These are phyloP conservation scores for Gymnothorax javanicus DNA, from an alignment of 2,797 vertebrate genomes.

Conservation along the genomic window DNA sequence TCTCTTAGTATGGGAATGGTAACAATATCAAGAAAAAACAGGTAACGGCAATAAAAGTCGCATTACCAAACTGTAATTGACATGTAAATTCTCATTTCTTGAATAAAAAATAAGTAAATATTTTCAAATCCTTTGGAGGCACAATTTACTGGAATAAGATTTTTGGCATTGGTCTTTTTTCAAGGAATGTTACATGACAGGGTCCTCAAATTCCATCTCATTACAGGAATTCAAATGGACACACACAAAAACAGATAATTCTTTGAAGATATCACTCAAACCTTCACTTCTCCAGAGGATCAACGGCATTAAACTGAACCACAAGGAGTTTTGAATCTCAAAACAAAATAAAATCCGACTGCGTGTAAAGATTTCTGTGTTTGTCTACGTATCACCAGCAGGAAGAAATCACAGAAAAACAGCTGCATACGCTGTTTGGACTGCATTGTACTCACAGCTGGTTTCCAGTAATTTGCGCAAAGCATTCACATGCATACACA, in stretches of 20 bases:
- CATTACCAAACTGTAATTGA: not conserved
- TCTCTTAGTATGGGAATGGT: not conserved
- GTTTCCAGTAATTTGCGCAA: not conserved
- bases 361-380: constrained; percentile 3
- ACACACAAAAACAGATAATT: constrained; percentile 15
- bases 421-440: not conserved
- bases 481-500: not conserved
- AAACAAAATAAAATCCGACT: constrained; percentile 17
- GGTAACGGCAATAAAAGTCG: not conserved
- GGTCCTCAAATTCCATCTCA: not conserved
- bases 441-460: not conserved
- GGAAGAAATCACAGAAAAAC: not conserved
- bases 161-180: not conserved
- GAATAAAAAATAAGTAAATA: too few relatives aligned
- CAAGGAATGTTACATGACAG: not conserved
- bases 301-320: constrained; percentile 8
- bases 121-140: too few relatives aligned
- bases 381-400: constrained; percentile 14
- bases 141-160: not conserved
- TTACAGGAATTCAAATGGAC: constrained; percentile 2
- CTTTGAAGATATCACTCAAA: not conserved
- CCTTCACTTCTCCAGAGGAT: not conserved
- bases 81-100: not conserved
- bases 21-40: not conserved
- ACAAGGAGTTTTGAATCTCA: constrained; percentile 19